Conservation (phyloP, 2,888 invertebrate species). For the Macaria liturata region DNA sequence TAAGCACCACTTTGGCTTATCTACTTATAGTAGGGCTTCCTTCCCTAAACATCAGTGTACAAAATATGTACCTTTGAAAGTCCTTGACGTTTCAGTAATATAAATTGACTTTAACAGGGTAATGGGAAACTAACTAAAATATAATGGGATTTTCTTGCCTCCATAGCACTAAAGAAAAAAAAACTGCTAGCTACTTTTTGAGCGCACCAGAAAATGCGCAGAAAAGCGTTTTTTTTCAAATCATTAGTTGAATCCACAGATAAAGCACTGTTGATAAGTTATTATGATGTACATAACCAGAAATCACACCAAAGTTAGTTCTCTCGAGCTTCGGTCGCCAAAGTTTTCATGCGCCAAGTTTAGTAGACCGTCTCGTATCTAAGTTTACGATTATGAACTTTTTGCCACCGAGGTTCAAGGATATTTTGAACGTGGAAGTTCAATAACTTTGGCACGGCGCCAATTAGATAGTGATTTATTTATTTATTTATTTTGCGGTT, state of each 20-base stretch:
- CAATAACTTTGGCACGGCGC: conserved; percentile 11
- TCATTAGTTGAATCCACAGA: too few relatives aligned
- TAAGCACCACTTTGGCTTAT: conserved; percentile 2
- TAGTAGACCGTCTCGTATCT: neutral
- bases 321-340: neutral
- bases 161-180: too few relatives aligned
- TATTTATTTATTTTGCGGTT: neutral
- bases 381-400: conserved; percentile 9
- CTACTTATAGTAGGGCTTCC: conserved; percentile 10
- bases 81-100: conserved; percentile 3
- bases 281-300: too few relatives aligned
- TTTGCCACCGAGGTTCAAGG: conserved; percentile 16
- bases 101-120: neutral
- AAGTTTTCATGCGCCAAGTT: conserved; percentile 14
- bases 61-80: neutral
- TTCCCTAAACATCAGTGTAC: conserved; percentile 1
- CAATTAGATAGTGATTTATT: conserved; percentile 7
- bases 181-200: too few relatives aligned
- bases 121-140: too few relatives aligned
- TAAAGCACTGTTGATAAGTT: too few relatives aligned
- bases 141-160: too few relatives aligned
- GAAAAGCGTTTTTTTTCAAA: too few relatives aligned
- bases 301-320: too few relatives aligned
- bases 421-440: conserved; percentile 12
- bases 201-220: too few relatives aligned